Percentiles rank a stretch among this genome's conserved stretches.
Conservation (phyloP, 2,888 invertebrate genomes). For the Campoplex nolae region DNA sequence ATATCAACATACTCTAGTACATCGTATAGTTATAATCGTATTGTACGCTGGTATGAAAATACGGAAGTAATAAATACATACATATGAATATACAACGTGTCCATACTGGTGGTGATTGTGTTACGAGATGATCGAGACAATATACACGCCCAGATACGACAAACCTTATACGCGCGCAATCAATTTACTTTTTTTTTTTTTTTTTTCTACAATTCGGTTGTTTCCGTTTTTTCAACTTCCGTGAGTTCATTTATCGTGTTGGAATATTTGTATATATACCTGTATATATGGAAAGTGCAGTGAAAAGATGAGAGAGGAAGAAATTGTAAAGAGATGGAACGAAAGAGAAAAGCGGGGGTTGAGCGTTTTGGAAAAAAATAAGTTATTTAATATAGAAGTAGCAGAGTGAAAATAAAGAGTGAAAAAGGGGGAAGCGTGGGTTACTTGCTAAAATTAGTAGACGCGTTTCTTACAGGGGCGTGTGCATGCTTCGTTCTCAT, state of each 20-base stretch:
- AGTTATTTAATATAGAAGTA: slow-evolving; percentile 23
- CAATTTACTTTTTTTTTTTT: background rate
- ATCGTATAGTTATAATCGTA: slow-evolving; percentile 8
- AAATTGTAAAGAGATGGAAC: background rate
- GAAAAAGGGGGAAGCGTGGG: slow-evolving; percentile 47
- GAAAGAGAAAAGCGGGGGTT: background rate
- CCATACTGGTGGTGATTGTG: background rate
- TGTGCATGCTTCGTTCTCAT: slow-evolving; percentile 50
- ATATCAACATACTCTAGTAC: background rate
- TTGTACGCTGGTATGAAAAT: background rate
- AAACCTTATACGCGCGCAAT: slow-evolving; percentile 5
- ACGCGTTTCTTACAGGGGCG: slow-evolving; percentile 64
- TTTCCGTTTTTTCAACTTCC: background rate
- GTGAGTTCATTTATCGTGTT: background rate
- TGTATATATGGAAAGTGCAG: too few species aligned
- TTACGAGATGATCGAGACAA: slow-evolving; percentile 30
- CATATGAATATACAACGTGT: background rate
- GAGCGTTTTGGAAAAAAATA: slow-evolving; percentile 37
- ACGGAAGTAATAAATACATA: slow-evolving; percentile 31
- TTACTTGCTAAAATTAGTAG: slow-evolving; percentile 66
- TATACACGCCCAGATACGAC: slow-evolving; percentile 26
- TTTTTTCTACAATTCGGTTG: background rate
- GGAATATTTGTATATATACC: background rate
- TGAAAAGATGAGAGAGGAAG: background rate
- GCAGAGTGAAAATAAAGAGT: slow-evolving; percentile 6